Percentiles rank a stretch among this genome's conserved stretches.
phyloP scores from a whole-genome alignment of 2,888 invertebrate species.

The Drosophila anomelani region DNA sequence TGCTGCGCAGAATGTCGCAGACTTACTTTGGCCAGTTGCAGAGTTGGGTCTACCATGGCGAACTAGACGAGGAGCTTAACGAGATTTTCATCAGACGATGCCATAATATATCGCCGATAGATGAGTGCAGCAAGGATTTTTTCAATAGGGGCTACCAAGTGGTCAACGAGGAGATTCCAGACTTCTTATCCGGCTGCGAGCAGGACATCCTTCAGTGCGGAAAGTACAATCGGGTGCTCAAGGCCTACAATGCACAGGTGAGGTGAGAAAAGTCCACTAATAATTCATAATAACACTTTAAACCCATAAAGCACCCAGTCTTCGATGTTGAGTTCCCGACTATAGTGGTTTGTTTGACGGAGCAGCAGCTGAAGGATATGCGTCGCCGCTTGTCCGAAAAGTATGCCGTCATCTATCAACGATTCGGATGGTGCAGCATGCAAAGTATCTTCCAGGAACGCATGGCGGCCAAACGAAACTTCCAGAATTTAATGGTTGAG shows the following conservation, averaged over 20 bases:
- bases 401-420: conserved; percentile 66
- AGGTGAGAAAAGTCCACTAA: not conserved
- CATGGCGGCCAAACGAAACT: conserved; percentile 85
- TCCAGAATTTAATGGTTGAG: conserved; percentile 86
- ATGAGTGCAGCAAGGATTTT: conserved; percentile 82
- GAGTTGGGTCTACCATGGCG: conserved; percentile 94
- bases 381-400: conserved; percentile 69
- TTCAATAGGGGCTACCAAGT: conserved; percentile 83
- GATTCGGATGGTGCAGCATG: conserved; percentile 86
- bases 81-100: conserved; percentile 91
- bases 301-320: conserved; percentile 75
- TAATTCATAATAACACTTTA: not conserved
- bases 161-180: conserved; percentile 86
- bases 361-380: conserved; percentile 77
- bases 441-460: conserved; percentile 85
- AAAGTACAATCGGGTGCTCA: conserved; percentile 89
- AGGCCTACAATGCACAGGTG: conserved; percentile 89
- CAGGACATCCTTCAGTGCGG: conserved; percentile 90
- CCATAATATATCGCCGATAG: conserved; percentile 47
- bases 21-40: conserved; percentile 86
- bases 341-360: conserved; percentile 81
- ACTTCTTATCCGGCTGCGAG: conserved; percentile 88
- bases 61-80: conserved; percentile 91
- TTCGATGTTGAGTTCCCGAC: conserved; percentile 79
- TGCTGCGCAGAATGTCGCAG: conserved; percentile 81